phyloP scores from a whole-genome alignment of 2,888 invertebrate genomes.

The Tipula helvola region DNA sequence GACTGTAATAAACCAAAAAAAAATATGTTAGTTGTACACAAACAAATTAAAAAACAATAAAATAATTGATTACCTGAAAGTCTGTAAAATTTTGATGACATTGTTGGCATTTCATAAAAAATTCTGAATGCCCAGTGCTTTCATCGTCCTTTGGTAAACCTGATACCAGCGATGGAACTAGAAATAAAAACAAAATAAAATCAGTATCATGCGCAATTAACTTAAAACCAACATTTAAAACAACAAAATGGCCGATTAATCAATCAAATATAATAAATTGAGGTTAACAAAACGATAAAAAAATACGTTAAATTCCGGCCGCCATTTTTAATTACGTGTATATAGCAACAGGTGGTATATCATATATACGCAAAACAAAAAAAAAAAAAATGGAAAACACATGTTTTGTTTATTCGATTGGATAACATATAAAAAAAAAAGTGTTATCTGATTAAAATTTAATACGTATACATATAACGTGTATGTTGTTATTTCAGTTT shows the following conservation, averaged over 20 bases:
- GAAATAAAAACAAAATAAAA: not conserved
- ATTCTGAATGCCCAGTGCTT: constrained; percentile 26
- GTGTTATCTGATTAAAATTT: not conserved
- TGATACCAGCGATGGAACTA: constrained; percentile 35
- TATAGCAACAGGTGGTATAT: constrained; percentile 4
- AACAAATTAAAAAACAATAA: not conserved
- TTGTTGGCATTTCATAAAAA: constrained; percentile 36
- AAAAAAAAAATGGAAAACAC: not conserved
- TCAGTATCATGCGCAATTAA: constrained; percentile 4
- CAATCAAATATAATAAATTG: not conserved
- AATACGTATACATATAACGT: not conserved
- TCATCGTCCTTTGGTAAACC: constrained; percentile 29
- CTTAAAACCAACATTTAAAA: not conserved
- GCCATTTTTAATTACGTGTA: not conserved
- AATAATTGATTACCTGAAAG: constrained; percentile 26
- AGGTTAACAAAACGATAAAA: not conserved
- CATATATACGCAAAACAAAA: not conserved
- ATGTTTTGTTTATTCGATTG: not conserved
- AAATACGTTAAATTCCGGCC: not conserved
- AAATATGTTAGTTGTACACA: not conserved
- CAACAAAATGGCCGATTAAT: not conserved
- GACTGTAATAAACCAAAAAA: constrained; percentile 23
- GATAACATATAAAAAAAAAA: not conserved
- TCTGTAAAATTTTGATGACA: constrained; percentile 35
- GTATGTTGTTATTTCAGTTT: not conserved